phyloP scores from a whole-genome alignment of 1,140 invertebrate species.

The Lepidurus packardi region DNA sequence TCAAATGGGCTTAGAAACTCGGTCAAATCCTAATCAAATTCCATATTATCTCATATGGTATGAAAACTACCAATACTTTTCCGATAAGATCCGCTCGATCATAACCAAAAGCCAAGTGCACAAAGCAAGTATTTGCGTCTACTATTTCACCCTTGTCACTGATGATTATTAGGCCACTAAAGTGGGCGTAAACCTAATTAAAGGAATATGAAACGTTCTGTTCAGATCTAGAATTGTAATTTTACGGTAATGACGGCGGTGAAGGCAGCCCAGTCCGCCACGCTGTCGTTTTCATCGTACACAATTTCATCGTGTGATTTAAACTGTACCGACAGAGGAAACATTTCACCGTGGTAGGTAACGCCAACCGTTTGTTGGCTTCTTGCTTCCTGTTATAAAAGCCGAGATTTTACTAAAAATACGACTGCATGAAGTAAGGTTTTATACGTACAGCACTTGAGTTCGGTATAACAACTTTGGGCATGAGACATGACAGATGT shows the following conservation, averaged over 20 bases:
- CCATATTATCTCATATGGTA: neutral
- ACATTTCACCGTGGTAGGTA: conserved; percentile 55
- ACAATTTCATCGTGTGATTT: conserved; percentile 40
- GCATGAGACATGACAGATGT: neutral
- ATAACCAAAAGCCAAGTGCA: conserved; percentile 59
- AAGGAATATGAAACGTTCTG: neutral
- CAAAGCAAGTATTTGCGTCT: conserved; percentile 61
- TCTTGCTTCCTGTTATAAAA: conserved; percentile 43
- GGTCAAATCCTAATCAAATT: neutral
- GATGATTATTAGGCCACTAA: conserved; percentile 61
- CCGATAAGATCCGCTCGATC: conserved; percentile 54
- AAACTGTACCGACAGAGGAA: conserved; percentile 57
- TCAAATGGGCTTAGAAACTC: conserved; percentile 26
- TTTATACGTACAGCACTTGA: conserved; percentile 30
- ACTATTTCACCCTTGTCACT: conserved; percentile 56
- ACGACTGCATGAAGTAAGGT: neutral
- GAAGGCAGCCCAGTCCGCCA: conserved; percentile 33
- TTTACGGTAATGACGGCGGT: conserved; percentile 38
- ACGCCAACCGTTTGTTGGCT: conserved; percentile 58
- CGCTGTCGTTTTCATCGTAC: conserved; percentile 24
- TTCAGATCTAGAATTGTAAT: conserved; percentile 44
- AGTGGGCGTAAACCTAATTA: conserved; percentile 55
- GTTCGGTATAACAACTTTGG: conserved; percentile 29
- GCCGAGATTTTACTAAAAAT: neutral
- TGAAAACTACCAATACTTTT: conserved; percentile 45